A percentile compares a stretch with the other conserved stretches of the same genome.
phyloP scores from a whole-genome alignment of 2,888 invertebrate genomes.

The Gryllus longicercus region DNA sequence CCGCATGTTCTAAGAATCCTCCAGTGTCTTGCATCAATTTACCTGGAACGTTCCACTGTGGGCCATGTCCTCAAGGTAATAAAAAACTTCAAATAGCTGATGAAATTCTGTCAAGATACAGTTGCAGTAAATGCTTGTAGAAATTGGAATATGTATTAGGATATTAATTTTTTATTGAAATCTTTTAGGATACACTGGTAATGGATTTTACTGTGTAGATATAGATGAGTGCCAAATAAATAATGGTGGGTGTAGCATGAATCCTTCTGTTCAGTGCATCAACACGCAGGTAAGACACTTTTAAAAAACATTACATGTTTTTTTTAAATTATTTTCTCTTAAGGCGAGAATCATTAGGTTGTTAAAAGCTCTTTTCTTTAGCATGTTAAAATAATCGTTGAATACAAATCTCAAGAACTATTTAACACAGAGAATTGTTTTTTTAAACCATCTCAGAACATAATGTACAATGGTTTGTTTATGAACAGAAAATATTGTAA shows the following conservation, averaged over 20 bases:
- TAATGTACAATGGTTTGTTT: too few species aligned
- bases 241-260: conserved; percentile 85
- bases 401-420: too few species aligned
- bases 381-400: too few species aligned
- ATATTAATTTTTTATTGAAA: too few species aligned
- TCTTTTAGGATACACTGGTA: conserved; percentile 71
- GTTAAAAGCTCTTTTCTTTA: too few species aligned
- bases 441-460: too few species aligned
- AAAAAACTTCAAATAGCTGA: background rate
- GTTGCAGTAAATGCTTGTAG: background rate
- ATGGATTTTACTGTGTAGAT: conserved; percentile 81
- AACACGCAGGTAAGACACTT: conserved; percentile 68
- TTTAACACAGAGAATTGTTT: too few species aligned
- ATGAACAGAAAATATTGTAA: too few species aligned
- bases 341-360: too few species aligned
- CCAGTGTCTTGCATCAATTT: conserved; percentile 82
- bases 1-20: conserved; percentile 77
- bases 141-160: background rate
- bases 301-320: background rate
- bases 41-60: conserved; percentile 86
- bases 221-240: conserved; percentile 80
- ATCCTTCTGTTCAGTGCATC: conserved; percentile 77
- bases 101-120: background rate
- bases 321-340: background rate
- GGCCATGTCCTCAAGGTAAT: conserved; percentile 74